Evolutionary conservation across 1,140 invertebrate genomes (phyloP).

Genomic region (Luehdorfia chinensis): DNA sequence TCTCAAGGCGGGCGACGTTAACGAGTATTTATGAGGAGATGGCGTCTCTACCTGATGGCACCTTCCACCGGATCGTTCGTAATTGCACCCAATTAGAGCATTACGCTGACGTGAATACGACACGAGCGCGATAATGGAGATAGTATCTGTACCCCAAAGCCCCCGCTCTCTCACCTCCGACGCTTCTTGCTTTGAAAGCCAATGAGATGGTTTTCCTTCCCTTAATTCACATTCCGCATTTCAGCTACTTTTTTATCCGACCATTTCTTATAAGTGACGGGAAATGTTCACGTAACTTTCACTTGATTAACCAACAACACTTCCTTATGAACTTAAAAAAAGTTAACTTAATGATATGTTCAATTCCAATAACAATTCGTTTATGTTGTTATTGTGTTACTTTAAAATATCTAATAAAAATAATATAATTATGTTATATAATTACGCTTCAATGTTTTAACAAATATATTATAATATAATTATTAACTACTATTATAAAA

Average conservation of each 20-base stretch:
- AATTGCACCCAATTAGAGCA: constrained; percentile 74
- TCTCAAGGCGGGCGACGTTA: constrained; percentile 63
- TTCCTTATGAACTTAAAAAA: constrained; percentile 54
- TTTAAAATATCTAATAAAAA: no score
- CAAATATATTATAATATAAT: no score
- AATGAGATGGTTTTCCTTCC: constrained; percentile 57
- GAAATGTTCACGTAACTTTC: constrained; percentile 67
- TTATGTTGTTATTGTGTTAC: no score
- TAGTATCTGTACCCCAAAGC: constrained; percentile 51
- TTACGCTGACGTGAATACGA: constrained; percentile 74
- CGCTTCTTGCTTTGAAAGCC: constrained; percentile 35
- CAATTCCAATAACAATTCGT: not conserved
- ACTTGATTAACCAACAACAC: constrained; percentile 62
- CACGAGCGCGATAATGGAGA: constrained; percentile 65
- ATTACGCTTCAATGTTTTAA: no score
- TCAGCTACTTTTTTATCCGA: constrained; percentile 45
- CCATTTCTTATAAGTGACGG: constrained; percentile 59
- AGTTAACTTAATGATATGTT: constrained; percentile 42
- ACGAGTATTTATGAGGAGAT: constrained; percentile 72
- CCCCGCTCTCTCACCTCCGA: constrained; percentile 20
- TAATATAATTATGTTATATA: no score
- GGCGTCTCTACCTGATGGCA: constrained; percentile 64
- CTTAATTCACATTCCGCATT: constrained; percentile 64
- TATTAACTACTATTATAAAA: no score
- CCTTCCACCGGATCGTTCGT: constrained; percentile 59